Evolutionary conservation across 2,113 vertebrate genomes (phyloP), one percentile per base, ranked within the genome.

Genomic region (Podarcis raffonei): DNA sequence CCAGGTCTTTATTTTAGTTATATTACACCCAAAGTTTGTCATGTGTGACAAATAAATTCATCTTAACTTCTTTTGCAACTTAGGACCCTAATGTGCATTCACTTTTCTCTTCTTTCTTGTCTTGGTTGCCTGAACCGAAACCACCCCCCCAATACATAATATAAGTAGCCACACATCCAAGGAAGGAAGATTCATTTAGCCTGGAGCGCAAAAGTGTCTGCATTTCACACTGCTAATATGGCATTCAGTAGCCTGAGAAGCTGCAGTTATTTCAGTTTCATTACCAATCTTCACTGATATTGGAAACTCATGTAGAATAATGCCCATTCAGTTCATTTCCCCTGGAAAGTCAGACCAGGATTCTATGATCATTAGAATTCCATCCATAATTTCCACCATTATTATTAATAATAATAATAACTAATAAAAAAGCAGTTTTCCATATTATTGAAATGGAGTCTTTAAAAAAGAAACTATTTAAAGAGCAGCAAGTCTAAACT

Each of bases 291-390:
- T 76, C 71, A 42, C 23, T 75, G 80, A 83, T 48, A 27, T 88
- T 69, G 27, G 69, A 82, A 35, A 48, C 30, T 39, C 79, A 59
- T 74, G 37, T 39, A 48, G 69, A 42, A 65, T 88, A 18, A 62
- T 62, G 79, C 75, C 87, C 87, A 83, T 88, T 85, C 84, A 85
- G 72, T 85, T 85, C 84, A 76, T 85, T 85, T 62, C n/a, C 53
- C 35, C 53, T 83, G 59, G 53, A 82, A 83, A 32, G 7, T 75
- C 65, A 62, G 27, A 27, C 27, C 57, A 65, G 35, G 5, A 65
- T 87, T 65, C 25, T 35, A 75, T 62, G 57, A 66, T 83, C 27
- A 83, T 88, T 88, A 76, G 69, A 83, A 82, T 48, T 62, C 20
- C 62, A 25, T 83, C 53, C 71, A 75, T 76, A 76, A 87, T 74